A percentile compares a stretch with the other conserved stretches of the same genome.
Conservation (phyloP, 2,797 vertebrate species). For the Rachycentron canadum region DNA sequence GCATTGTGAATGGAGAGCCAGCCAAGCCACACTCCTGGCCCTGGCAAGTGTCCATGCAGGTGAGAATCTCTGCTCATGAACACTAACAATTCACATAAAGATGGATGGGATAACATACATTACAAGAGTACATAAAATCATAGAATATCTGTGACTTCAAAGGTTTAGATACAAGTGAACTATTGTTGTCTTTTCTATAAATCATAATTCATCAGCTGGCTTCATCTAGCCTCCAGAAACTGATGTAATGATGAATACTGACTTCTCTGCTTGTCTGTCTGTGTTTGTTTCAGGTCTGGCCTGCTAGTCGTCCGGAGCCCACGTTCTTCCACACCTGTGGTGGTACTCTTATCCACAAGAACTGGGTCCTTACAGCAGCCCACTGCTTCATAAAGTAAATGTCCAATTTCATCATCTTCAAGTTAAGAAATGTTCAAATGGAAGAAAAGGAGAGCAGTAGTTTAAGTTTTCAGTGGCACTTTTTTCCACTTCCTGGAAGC, state of each 20-base stretch:
- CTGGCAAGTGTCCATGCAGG: constrained; percentile 90
- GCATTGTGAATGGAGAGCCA: constrained; percentile 85
- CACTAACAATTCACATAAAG: not conserved
- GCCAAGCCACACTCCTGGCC: constrained; percentile 86
- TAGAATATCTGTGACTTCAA: not conserved
- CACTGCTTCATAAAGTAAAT: constrained; percentile 87
- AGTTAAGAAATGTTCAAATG: constrained; percentile 9
- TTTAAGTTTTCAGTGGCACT: not conserved
- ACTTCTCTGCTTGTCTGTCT: not conserved
- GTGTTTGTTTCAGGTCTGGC: constrained; percentile 82
- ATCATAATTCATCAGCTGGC: not conserved
- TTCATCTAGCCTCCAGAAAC: not conserved
- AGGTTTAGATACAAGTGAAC: not conserved
- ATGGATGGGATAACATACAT: not conserved
- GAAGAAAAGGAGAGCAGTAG: not conserved
- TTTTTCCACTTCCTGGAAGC: constrained; percentile 23
- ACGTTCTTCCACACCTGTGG: constrained; percentile 84
- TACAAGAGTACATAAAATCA: not conserved
- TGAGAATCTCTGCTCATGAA: constrained; percentile 51
- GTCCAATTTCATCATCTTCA: not conserved
- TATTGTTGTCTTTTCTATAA: not conserved
- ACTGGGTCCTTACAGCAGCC: constrained; percentile 88
- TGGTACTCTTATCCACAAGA: constrained; percentile 86
- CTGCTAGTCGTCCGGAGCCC: constrained; percentile 76
- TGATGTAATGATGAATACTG: not conserved